Evolutionary conservation across 2,888 invertebrate species (phyloP).

Genomic region (Oscheius myriophilus): DNA sequence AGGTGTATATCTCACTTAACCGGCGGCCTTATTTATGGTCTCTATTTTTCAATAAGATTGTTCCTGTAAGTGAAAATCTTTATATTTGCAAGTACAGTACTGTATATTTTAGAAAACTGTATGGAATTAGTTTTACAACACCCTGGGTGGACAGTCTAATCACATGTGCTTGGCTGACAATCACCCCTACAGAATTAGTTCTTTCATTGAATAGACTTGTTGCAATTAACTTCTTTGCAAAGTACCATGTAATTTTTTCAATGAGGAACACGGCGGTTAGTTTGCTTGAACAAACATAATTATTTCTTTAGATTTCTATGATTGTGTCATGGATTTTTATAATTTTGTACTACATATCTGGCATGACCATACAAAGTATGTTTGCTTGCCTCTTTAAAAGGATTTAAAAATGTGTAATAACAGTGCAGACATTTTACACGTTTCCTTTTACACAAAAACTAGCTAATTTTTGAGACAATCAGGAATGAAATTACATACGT

Average conservation of each 20-base stretch:
- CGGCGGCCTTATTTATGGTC: background rate
- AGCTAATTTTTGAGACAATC: no score
- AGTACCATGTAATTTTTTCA: conserved; percentile 8
- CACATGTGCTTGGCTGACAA: conserved; percentile 9
- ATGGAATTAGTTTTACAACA: conserved; percentile 3
- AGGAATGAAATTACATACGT: no score
- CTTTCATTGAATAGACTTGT: conserved; percentile 10
- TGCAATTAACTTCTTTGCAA: conserved; percentile 4
- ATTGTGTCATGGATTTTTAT: background rate
- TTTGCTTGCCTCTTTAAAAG: background rate
- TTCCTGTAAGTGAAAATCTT: background rate
- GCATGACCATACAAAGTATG: background rate
- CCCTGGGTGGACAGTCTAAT: conserved; percentile 1
- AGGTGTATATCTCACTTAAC: conserved; percentile 8
- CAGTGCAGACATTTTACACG: no score
- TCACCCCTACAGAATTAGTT: conserved; percentile 10
- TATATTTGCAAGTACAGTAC: no score
- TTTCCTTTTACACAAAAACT: no score
- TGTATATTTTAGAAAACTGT: conserved; percentile 2
- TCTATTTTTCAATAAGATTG: conserved; percentile 1
- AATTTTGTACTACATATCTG: background rate
- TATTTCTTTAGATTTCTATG: conserved; percentile 1
- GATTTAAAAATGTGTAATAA: no score
- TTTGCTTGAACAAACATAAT: no score
- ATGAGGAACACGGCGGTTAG: background rate